Conservation (phyloP, 2,888 invertebrate species). For the Ethmia dodecea region DNA sequence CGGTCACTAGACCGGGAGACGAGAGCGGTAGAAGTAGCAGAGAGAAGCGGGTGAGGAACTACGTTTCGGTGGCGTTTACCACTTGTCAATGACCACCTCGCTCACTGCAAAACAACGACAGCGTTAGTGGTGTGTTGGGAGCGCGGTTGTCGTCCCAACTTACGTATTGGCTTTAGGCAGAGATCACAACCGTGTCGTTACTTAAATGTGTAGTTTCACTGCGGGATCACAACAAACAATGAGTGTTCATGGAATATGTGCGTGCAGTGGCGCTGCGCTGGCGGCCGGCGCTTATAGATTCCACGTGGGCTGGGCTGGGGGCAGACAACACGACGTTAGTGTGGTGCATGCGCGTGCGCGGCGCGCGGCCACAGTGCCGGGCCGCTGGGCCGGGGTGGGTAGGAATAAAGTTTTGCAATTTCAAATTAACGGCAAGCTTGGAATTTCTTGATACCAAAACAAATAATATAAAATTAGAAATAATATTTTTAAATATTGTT, state of each 20-base stretch:
- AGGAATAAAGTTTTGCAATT: conserved; percentile 43
- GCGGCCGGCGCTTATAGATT: conserved; percentile 62
- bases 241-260: conserved; percentile 76
- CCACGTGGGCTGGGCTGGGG: conserved; percentile 72
- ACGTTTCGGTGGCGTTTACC: conserved; percentile 76
- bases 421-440: too few relatives aligned
- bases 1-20: conserved; percentile 50
- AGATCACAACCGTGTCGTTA: conserved; percentile 72
- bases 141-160: conserved; percentile 62
- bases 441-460: too few relatives aligned
- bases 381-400: conserved; percentile 6
- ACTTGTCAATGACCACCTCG: conserved; percentile 84
- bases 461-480: too few relatives aligned
- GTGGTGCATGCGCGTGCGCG: conserved; percentile 45
- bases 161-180: conserved; percentile 57
- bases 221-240: conserved; percentile 77
- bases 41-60: conserved; percentile 73
- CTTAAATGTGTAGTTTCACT: conserved; percentile 72
- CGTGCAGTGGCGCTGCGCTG: conserved; percentile 66
- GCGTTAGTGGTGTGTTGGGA: conserved; percentile 58
- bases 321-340: conserved; percentile 67
- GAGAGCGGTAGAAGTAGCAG: conserved; percentile 60
- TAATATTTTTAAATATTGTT: too few relatives aligned
- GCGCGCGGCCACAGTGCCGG: conserved; percentile 18
- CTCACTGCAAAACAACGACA: conserved; percentile 81